Base-by-base conservation (phyloP, 2,797 vertebrate genomes). In the Arrhamphus sclerolepis region DNA sequence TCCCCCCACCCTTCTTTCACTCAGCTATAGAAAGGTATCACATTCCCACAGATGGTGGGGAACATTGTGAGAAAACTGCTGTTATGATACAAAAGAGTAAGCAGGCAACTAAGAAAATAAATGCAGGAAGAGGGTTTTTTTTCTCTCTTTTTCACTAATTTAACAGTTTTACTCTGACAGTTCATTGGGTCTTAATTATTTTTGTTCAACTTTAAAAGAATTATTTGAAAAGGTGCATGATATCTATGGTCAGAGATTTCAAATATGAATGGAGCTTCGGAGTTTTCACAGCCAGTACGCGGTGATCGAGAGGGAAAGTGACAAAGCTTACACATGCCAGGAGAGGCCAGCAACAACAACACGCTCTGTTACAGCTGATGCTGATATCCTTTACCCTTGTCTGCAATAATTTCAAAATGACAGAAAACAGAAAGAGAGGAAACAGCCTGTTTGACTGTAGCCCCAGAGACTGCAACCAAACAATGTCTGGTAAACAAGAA, bases 1-100 rank as follows among this genome's bases (percentile, higher is more conserved):
- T 66, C 86, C 72, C 80, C 82, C 83, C 79, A 54, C 85, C 87
- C 81, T 80, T 78, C 80, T 81, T 88, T 89, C 81, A 91, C 87
- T 92, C 89, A 86, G 87, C 88, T 88, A 90, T 86, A 92, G 91
- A 93, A 91, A 92, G 91, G 92, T 93, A 93, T 92, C 91, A 90
- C 90, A 91, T 92, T 92, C 91, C 87, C 89, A 92, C 93, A 94
- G 93, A 93, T 91, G 90, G 88, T 71, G 72, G 83, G 80, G 81
- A 84, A 90, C 89, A 89, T 84, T 90, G 77, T 81, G 88, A 79
- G 82, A 89, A 87, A 88, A 77, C 87, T 78, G 80, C 84, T 72
- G 84, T 84, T 88, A 85, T 39, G 62, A 80, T 81, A 87, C 80
- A 86, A 90, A 91, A 84, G 78, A 81, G 80, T 70, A 72, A 75